Percentiles rank a stretch among this genome's conserved stretches.
Conservation (phyloP, 2,888 invertebrate genomes). For the Drosophila mayaguana region DNA sequence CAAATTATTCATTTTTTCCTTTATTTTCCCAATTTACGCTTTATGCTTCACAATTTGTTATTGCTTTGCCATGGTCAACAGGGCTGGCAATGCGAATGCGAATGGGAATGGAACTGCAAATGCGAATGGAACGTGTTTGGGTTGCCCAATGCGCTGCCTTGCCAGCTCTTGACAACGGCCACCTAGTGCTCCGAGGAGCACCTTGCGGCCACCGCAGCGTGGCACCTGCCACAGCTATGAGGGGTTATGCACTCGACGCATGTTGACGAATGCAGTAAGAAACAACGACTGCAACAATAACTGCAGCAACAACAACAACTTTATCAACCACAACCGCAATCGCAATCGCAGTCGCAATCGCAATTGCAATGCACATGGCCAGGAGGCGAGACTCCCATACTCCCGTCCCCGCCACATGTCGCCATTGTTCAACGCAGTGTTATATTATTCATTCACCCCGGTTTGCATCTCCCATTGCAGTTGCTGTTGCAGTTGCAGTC, state of each 20-base stretch:
- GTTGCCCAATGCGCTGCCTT: slow-evolving; percentile 26
- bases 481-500: slow-evolving; percentile 18
- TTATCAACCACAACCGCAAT: slow-evolving; percentile 58
- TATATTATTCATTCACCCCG: slow-evolving; percentile 56
- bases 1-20: slow-evolving; percentile 56
- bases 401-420: slow-evolving; percentile 12
- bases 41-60: slow-evolving; percentile 50
- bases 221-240: slow-evolving; percentile 10
- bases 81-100: neutral
- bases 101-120: neutral
- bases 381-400: neutral
- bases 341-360: slow-evolving; percentile 41
- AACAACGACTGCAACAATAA: slow-evolving; percentile 13
- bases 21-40: slow-evolving; percentile 27
- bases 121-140: slow-evolving; percentile 37
- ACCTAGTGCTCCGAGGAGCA: slow-evolving; percentile 24
- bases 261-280: slow-evolving; percentile 19
- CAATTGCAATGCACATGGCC: slow-evolving; percentile 31
- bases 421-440: slow-evolving; percentile 50
- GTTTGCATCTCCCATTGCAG: slow-evolving; percentile 18
- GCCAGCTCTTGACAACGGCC: slow-evolving; percentile 16
- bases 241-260: slow-evolving; percentile 37
- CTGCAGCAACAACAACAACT: slow-evolving; percentile 17
- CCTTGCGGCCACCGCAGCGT: slow-evolving; percentile 21
- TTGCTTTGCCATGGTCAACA: slow-evolving; percentile 17